Conservation (phyloP, 2,797 vertebrate species). For the Astyanax mexicanus region DNA sequence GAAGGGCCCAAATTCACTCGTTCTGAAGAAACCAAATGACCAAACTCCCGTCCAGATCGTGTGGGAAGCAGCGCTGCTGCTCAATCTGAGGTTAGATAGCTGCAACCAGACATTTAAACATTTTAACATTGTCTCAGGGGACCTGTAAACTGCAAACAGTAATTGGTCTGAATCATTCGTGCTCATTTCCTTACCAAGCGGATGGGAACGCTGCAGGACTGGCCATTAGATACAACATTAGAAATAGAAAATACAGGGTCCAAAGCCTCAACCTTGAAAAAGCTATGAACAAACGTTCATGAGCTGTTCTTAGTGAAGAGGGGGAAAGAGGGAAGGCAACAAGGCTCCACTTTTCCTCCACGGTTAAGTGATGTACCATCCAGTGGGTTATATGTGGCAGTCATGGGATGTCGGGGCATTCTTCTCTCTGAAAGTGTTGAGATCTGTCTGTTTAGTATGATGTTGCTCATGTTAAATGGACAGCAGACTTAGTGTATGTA, state of each 20-base stretch:
- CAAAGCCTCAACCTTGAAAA: slow-evolving; percentile 45
- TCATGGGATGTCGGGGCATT: neutral
- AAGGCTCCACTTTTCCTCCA: neutral
- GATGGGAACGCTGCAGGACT: slow-evolving; percentile 43
- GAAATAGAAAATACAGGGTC: slow-evolving; percentile 36
- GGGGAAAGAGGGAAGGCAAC: slow-evolving; percentile 21
- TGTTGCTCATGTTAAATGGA: neutral
- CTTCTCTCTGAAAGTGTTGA: neutral
- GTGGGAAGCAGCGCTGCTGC: slow-evolving; percentile 49
- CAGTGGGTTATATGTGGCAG: neutral
- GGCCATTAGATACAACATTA: slow-evolving; percentile 46
- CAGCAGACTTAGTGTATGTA: too few species aligned
- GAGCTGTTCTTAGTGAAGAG: slow-evolving; percentile 25
- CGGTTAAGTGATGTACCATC: neutral
- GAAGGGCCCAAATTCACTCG: slow-evolving; percentile 38
- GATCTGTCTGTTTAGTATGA: too few species aligned
- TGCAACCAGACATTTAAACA: slow-evolving; percentile 56
- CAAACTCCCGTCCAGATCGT: slow-evolving; percentile 45
- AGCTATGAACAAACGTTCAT: slow-evolving; percentile 20
- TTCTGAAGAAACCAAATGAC: slow-evolving; percentile 61
- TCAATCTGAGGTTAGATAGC: slow-evolving; percentile 58
- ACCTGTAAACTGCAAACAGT: slow-evolving; percentile 60
- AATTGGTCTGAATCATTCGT: slow-evolving; percentile 59
- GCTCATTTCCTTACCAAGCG: slow-evolving; percentile 53
- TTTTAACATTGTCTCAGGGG: slow-evolving; percentile 56